Conservation (phyloP, 2,113 vertebrate genomes). For the Dipodomys spectabilis region DNA sequence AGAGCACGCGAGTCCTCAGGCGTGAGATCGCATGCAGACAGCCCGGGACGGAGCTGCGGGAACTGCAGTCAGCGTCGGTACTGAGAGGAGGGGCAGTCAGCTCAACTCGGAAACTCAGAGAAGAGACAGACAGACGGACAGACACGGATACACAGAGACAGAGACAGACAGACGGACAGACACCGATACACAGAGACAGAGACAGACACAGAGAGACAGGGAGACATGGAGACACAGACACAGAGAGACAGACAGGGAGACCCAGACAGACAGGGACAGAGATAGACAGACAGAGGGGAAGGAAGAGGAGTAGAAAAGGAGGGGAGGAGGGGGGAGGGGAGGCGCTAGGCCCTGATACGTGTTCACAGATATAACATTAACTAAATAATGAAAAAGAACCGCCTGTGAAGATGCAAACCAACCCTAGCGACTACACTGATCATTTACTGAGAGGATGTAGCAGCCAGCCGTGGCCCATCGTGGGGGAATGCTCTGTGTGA, state of each 20-base stretch:
- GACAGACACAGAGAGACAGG: neutral
- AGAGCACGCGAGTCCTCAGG: neutral
- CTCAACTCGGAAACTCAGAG: no score
- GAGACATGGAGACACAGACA: neutral
- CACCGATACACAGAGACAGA: no score
- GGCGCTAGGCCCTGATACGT: no score
- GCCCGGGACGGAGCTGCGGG: neutral
- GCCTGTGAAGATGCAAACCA: neutral
- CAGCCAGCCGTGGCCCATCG: neutral
- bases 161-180: no score
- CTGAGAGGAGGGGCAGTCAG: neutral
- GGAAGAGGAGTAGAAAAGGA: no score
- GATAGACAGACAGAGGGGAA: no score
- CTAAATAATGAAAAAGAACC: neutral
- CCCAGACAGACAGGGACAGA: neutral
- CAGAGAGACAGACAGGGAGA: no score
- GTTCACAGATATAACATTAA: neutral
- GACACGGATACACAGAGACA: neutral
- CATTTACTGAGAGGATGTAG: neutral
- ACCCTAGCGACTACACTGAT: neutral
- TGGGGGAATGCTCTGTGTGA: neutral
- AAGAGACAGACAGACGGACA: no score
- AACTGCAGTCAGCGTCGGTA: neutral
- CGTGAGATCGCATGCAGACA: conserved; percentile 22
- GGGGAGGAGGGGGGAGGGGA: neutral